Evolutionary conservation across 2,797 vertebrate species (phyloP).

Genomic region (Eulemur rubriventer): DNA sequence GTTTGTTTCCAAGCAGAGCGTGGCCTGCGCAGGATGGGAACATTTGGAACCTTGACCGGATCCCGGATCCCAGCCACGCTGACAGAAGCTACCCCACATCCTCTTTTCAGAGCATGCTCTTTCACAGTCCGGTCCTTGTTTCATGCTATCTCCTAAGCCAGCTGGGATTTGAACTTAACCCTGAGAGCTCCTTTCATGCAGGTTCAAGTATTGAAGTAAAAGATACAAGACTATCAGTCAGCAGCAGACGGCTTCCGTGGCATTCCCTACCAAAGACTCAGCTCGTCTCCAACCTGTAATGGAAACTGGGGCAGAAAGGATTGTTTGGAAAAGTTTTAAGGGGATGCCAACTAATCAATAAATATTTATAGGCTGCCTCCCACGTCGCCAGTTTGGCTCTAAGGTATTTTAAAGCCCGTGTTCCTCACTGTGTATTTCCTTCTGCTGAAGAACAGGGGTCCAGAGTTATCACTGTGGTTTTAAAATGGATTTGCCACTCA

Average conservation of each 20-base stretch:
- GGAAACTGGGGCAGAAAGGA: neutral
- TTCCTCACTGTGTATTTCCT: neutral
- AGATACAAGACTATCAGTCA: rapidly evolving
- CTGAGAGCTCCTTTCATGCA: neutral
- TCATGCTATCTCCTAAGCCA: neutral
- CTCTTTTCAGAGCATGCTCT: slow-evolving; percentile 4
- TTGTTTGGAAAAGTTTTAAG: neutral
- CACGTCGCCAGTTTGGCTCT: neutral
- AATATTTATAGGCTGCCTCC: neutral
- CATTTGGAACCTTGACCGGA: neutral
- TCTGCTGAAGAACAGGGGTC: neutral
- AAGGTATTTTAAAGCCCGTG: neutral
- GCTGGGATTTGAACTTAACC: neutral
- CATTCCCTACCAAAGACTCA: neutral
- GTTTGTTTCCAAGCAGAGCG: slow-evolving; percentile 20
- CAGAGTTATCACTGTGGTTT: neutral
- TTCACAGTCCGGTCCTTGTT: neutral
- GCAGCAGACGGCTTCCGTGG: rapidly evolving
- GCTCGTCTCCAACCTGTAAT: too few relatives aligned
- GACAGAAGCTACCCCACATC: slow-evolving; percentile 28
- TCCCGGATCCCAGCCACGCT: neutral
- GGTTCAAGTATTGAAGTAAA: neutral
- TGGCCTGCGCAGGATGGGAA: neutral
- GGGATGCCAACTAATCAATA: neutral
- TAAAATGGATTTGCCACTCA: neutral